Base-by-base conservation (phyloP, 92 coral and sea anemone genomes). In the Epizoanthus illoricatus region DNA sequence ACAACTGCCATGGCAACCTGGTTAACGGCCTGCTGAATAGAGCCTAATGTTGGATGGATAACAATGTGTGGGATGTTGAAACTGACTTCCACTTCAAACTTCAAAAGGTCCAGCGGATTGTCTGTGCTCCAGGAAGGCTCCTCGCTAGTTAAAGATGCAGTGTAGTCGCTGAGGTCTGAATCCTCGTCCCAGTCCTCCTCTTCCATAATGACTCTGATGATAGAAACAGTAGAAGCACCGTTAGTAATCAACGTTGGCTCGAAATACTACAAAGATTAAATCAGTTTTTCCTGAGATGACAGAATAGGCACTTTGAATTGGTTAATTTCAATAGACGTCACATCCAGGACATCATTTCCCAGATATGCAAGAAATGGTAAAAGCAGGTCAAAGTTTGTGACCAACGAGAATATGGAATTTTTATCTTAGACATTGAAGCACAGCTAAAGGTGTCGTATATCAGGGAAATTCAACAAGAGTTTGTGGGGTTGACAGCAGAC, bases 1-100 rank as follows among this genome's bases (percentile, higher is more conserved):
- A 96, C 92, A 64, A 96, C 54, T 43, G 90, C 86, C 24, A 45
- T 63, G 40, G 99, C 97, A 16, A 96, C 90, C 73, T 84, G 91
- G 24, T 91, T 86, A 6, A 96, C 97, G 58, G 90, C 98, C 33
- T 88, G 84, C 71, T 96, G 99, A 58, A 96, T 94, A 10, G 84
- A 86, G 36, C 80, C 64, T 17, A 96, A 86, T 36, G 95, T 81
- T 16, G 99, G 98, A 45, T 92, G 90, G 80, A 93, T 91, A 56
- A 96, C 88, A 19, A 96, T 96, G 73, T 96, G 98, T 9, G 99
- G 99, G 85, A 96, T 93, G 79, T 85, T 96, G 86, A 91, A 96
- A 23, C 92, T 92, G 11, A 96, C 86, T 71, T 93, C 89, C 36
- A 96, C 98, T 73, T 92, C 87, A 59, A 83, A 96, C 87, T 89